Evolutionary conservation across 92 coral and sea anemone species (phyloP), one percentile per base, ranked within the genome.

Genomic region (Parazoanthus darwini): DNA sequence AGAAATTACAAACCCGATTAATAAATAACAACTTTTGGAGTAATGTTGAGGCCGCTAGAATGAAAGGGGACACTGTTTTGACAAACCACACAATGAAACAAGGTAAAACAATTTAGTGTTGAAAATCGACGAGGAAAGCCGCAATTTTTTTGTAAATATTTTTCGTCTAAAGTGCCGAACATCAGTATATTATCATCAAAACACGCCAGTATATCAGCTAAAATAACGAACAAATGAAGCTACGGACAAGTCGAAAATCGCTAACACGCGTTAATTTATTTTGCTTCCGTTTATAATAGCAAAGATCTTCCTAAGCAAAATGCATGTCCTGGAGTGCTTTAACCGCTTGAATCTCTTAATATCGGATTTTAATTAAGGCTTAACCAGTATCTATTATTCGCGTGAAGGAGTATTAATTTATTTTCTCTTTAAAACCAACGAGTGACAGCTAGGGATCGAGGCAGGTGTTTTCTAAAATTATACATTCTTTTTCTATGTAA

Each of bases 61-160:
- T 84, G 48, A 84, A 84, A 84, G 72, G 78, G 71, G 87, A 72
- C 87, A 68, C 78, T 84, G 87, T 84, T 84, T 84, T 84, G 87
- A 84, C 79, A 84, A 84, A 71, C 87, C 79, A 26, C 79, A 70
- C 43, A 84, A 66, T 72, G 66, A 71, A 84, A 5, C 74, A 6
- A 39, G 77, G 36, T 23, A 82, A 51, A 65, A 58, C 74, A 82
- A 82, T 82, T 82, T 43, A 8, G 23, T 25, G 46, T 81, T 82
- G 38, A 39, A 74, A 14, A n/a, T 66, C 59, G 1, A 13, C 51
- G 77, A 66, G 18, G 16, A 81, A 82, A 66, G 77, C 76, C 86
- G 56, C 86, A 33, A 2, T 44, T 67, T 39, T 82, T 18, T 42
- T 65, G 74, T 43, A 67, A 82, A 50, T 23, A 84, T 84, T 71